A percentile compares a stretch with the other conserved stretches of the same genome.
phyloP scores from a whole-genome alignment of 2,113 vertebrate species.

The Elanus axillaris region DNA sequence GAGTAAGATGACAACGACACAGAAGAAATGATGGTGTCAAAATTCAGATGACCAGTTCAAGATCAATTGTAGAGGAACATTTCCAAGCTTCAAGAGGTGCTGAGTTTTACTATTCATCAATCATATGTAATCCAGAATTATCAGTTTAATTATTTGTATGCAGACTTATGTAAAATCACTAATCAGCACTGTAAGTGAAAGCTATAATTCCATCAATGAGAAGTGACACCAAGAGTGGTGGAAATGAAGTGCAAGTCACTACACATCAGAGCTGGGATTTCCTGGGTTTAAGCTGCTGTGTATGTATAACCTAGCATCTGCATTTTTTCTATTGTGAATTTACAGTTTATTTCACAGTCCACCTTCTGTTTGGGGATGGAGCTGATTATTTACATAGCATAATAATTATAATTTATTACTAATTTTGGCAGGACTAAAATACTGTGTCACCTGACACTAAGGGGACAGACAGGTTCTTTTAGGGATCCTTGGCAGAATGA shows the following conservation, averaged over 20 bases:
- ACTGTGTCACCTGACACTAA: not conserved
- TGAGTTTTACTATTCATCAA: not conserved
- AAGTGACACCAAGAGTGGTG: not conserved
- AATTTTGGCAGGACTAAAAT: not conserved
- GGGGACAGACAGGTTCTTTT: not conserved
- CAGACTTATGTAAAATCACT: not conserved
- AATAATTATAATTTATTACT: not conserved
- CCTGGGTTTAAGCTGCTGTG: not conserved
- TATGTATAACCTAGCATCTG: not conserved
- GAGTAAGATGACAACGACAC: not conserved
- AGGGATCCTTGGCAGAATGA: not conserved
- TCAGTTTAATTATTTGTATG: constrained; percentile 13
- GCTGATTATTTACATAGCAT: not conserved
- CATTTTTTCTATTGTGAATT: not conserved
- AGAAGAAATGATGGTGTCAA: not conserved
- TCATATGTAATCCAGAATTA: not conserved
- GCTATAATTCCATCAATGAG: not conserved
- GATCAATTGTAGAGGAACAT: not conserved
- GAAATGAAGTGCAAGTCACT: not conserved
- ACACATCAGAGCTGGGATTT: not conserved
- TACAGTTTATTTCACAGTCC: not conserved
- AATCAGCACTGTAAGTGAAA: not conserved
- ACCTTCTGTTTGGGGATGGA: not conserved
- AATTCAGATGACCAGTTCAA: not conserved
- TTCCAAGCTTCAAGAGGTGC: not conserved